A percentile compares a stretch with the other conserved stretches of the same genome.
Conservation (phyloP, 1,140 invertebrate species). For the Wiebesia pumilae region DNA sequence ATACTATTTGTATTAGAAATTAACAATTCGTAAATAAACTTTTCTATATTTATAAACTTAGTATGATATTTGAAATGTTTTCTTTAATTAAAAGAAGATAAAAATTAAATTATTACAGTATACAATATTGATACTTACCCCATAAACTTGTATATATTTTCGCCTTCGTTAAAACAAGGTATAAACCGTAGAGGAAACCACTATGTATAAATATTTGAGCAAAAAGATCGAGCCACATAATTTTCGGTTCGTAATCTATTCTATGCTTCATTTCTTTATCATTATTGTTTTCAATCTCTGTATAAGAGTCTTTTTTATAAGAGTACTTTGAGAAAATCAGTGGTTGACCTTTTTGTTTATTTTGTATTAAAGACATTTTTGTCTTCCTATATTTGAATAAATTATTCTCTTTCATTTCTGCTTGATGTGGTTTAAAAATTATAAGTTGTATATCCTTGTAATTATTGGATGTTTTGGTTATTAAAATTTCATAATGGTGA, state of each 20-base stretch:
- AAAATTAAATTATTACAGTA: background rate
- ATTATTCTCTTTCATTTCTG: background rate
- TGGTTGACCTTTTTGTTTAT: constrained; percentile 3
- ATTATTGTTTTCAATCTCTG: background rate
- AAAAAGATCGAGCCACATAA: constrained; percentile 82
- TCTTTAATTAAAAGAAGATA: too few relatives aligned
- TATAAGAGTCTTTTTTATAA: background rate
- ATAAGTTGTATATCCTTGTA: background rate
- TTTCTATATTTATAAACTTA: too few relatives aligned
- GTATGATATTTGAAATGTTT: too few relatives aligned
- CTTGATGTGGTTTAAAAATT: background rate
- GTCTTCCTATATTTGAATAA: background rate
- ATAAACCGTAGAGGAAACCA: constrained; percentile 83
- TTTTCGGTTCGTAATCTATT: constrained; percentile 77
- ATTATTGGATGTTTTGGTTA: background rate
- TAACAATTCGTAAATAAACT: too few relatives aligned
- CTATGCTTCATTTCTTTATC: constrained; percentile 65
- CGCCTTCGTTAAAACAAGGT: constrained; percentile 79
- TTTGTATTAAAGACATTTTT: constrained; percentile 12
- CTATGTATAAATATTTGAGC: constrained; percentile 82
- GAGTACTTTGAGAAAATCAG: background rate
- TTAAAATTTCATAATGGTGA: background rate
- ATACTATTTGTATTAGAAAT: too few relatives aligned
- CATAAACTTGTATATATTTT: constrained; percentile 81
- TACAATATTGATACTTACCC: constrained; percentile 77